These are phyloP conservation scores for Magallana angulata DNA, from an alignment of 1,140 invertebrate species.

Conservation along the genomic window DNA sequence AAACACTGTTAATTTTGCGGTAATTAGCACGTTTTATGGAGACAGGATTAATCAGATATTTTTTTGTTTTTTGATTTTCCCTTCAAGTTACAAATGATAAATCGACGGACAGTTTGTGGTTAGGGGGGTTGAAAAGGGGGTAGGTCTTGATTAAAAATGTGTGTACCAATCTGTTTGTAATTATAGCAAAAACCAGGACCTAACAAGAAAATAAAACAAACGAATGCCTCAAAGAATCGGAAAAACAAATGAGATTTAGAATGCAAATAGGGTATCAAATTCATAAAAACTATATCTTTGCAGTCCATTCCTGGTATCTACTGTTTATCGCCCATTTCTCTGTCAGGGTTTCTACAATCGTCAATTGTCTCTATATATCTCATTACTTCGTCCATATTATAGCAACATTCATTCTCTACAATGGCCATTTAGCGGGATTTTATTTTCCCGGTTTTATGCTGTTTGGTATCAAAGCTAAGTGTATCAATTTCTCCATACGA, in stretches of 20 bases:
- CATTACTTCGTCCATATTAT: background rate
- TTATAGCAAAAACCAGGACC: no score
- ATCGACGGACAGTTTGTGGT: background rate
- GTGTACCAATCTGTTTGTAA: no score
- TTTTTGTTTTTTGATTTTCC: background rate
- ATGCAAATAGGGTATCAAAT: no score
- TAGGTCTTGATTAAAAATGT: no score
- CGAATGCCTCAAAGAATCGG: no score
- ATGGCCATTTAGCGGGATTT: background rate
- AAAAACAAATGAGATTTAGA: no score
- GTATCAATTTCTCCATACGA: background rate
- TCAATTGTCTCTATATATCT: background rate
- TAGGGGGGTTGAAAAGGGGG: no score
- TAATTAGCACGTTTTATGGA: slow-evolving; percentile 28
- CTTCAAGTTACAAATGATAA: background rate
- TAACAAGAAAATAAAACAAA: no score
- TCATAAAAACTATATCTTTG: no score
- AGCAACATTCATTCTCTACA: background rate
- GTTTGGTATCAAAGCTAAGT: background rate
- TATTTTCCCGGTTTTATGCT: background rate
- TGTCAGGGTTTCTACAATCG: no score
- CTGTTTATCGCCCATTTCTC: no score
- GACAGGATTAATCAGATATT: background rate
- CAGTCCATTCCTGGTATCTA: no score
- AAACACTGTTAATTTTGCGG: slow-evolving; percentile 21